Evolutionary conservation across 2,888 invertebrate genomes (phyloP).

Genomic region (Tanytarsus gracilentus): DNA sequence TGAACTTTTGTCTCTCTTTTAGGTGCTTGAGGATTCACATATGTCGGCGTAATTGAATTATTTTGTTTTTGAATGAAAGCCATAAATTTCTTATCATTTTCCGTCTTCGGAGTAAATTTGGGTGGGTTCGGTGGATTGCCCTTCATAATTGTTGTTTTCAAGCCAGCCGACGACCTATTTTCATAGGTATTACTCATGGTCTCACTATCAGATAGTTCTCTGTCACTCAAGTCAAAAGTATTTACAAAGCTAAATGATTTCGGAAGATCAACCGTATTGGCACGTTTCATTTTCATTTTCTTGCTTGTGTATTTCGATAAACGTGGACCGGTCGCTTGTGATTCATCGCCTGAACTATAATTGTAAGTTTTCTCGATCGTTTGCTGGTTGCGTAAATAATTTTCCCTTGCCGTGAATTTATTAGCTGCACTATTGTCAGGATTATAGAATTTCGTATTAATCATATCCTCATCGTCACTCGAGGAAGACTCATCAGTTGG

Average conservation of each 20-base stretch:
- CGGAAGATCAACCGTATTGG: conserved; percentile 82
- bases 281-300: conserved; percentile 73
- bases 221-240: conserved; percentile 48
- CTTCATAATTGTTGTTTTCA: conserved; percentile 52
- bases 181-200: conserved; percentile 22
- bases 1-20: conserved; percentile 41
- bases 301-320: conserved; percentile 44
- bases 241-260: conserved; percentile 48
- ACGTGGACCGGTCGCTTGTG: not conserved
- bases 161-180: conserved; percentile 40
- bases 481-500: conserved; percentile 29
- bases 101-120: conserved; percentile 69
- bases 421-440: conserved; percentile 22
- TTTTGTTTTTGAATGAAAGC: conserved; percentile 72
- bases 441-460: conserved; percentile 28
- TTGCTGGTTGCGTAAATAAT: conserved; percentile 19
- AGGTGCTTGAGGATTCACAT: conserved; percentile 37
- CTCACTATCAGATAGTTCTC: conserved; percentile 36
- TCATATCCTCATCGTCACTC: conserved; percentile 25
- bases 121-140: conserved; percentile 50
- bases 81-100: conserved; percentile 74
- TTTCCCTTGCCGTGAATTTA: conserved; percentile 30
- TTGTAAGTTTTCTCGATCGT: conserved; percentile 8
- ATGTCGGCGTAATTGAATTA: conserved; percentile 44
- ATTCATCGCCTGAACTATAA: conserved; percentile 28